Percentiles rank a stretch among this genome's conserved stretches.
Conservation (phyloP, 1,140 invertebrate genomes). For the Battus philenor region DNA sequence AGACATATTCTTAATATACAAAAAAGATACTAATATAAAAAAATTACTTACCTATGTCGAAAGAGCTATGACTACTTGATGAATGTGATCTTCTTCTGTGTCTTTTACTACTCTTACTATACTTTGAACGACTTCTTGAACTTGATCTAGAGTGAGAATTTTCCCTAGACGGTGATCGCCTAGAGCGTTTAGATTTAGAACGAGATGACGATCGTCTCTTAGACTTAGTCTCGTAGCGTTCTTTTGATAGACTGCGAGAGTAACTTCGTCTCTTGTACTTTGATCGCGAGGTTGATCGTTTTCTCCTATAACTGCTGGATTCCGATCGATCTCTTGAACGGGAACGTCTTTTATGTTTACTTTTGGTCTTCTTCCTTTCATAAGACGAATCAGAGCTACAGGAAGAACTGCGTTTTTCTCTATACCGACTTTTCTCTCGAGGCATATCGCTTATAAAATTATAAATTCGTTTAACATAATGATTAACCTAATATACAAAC, state of each 20-base stretch:
- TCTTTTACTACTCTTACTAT: constrained; percentile 39
- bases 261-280: constrained; percentile 51
- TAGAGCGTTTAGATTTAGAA: constrained; percentile 43
- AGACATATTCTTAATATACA: no score
- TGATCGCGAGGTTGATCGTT: constrained; percentile 44
- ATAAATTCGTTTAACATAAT: no score
- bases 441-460: constrained; percentile 35
- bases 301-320: constrained; percentile 44
- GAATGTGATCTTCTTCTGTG: constrained; percentile 44
- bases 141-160: constrained; percentile 48
- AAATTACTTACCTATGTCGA: constrained; percentile 49
- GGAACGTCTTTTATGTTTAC: constrained; percentile 54
- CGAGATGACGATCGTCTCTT: constrained; percentile 45
- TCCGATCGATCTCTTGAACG: constrained; percentile 54
- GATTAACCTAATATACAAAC: no score
- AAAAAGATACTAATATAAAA: no score
- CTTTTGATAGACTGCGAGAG: constrained; percentile 54
- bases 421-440: constrained; percentile 54
- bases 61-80: constrained; percentile 51
- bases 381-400: constrained; percentile 61
- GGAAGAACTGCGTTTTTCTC: constrained; percentile 57
- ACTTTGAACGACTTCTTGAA: constrained; percentile 43
- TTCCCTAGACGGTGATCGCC: constrained; percentile 31
- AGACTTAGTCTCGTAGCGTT: constrained; percentile 54
- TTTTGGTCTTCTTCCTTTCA: constrained; percentile 59